Conservation (phyloP, 2,113 vertebrate species). For the Sminthopsis crassicaudata region DNA sequence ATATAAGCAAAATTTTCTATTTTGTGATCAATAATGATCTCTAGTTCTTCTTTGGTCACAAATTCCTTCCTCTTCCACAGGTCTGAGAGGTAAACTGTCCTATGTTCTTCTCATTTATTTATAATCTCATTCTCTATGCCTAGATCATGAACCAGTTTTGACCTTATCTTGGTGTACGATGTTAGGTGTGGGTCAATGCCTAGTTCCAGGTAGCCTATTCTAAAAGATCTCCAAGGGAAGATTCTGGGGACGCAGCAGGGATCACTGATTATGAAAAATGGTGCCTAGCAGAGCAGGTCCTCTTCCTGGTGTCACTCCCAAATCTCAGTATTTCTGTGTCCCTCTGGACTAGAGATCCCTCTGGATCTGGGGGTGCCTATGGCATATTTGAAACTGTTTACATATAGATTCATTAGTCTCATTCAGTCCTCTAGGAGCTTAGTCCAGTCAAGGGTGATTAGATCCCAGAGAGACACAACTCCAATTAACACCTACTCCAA, state of each 20-base stretch:
- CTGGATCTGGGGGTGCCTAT: not conserved
- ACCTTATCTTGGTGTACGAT: too few relatives aligned
- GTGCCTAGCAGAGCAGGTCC: not conserved
- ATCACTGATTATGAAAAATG: not conserved
- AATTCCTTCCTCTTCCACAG: too few relatives aligned
- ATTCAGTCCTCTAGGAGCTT: not conserved
- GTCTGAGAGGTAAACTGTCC: too few relatives aligned
- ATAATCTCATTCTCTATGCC: too few relatives aligned
- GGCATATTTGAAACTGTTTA: not conserved
- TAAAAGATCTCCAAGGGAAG: conserved; percentile 18
- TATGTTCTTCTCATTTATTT: too few relatives aligned
- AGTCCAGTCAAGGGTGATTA: not conserved
- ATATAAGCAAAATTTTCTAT: too few relatives aligned
- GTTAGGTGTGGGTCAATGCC: too few relatives aligned
- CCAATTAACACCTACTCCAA: not conserved
- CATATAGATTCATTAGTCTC: not conserved
- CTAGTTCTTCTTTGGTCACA: too few relatives aligned
- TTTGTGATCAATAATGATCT: too few relatives aligned
- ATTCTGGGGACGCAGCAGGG: not conserved
- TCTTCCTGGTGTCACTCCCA: not conserved
- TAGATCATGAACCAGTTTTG: too few relatives aligned
- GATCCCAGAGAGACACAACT: not conserved
- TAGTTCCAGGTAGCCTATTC: not conserved
- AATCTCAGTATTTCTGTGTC: not conserved
- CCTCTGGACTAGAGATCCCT: not conserved